These are phyloP conservation scores for Cantharis nigra DNA, from an alignment of 2,888 invertebrate genomes.

Conservation along the genomic window DNA sequence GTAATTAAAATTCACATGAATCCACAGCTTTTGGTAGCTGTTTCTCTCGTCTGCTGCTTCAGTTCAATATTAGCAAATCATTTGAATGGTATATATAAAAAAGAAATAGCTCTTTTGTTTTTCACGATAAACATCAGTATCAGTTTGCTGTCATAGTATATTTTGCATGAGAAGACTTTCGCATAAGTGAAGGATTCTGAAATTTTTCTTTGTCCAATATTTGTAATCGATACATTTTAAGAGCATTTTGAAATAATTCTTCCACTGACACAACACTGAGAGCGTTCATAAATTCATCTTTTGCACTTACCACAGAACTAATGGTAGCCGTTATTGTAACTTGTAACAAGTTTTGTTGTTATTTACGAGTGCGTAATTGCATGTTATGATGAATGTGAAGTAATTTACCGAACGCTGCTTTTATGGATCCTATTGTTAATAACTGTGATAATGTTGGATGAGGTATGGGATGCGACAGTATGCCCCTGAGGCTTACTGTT, in stretches of 20 bases:
- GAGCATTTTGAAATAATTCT: neutral
- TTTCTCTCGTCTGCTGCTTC: no score
- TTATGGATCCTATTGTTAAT: conserved; percentile 9
- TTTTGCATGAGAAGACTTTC: neutral
- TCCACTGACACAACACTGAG: neutral
- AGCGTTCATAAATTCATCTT: neutral
- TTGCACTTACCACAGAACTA: neutral
- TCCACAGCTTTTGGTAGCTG: no score
- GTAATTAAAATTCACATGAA: no score
- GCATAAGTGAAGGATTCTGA: neutral
- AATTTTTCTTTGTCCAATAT: neutral
- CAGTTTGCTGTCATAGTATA: no score
- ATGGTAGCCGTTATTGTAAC: neutral
- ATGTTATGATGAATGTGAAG: neutral
- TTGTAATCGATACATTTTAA: neutral
- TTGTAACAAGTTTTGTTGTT: neutral
- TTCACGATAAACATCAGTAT: no score
- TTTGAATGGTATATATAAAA: no score
- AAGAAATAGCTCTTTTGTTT: no score
- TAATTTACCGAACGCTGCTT: neutral
- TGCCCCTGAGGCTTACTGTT: conserved; percentile 5
- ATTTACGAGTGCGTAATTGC: conserved; percentile 1
- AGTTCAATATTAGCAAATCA: no score
- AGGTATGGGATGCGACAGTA: conserved; percentile 8
- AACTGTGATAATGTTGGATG: conserved; percentile 11